Evolutionary conservation across 35 echinoderm and acorn worm species (phyloP), one percentile per base, ranked within the genome.

Genomic region (Holothuria glaberrima): DNA sequence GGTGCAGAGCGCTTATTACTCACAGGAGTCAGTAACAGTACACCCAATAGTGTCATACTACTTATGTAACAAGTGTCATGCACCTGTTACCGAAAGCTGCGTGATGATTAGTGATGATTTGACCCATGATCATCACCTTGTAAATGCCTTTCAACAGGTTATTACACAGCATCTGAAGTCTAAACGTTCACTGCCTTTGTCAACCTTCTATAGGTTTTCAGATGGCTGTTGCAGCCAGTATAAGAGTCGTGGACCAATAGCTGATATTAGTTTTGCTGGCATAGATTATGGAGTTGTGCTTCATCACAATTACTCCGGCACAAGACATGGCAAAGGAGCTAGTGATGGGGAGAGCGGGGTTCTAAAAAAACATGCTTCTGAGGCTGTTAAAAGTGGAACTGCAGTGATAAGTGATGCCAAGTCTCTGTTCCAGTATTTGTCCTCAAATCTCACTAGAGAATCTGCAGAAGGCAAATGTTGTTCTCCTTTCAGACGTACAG

Each of bases 311-410:
- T 97, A 63, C 38, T 91, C 66, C 0, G 84, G 88, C 1, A 93
- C 75, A 5, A 44, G 91, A 36, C 95, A 93, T 94, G 92, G 91
- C 0, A 97, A 97, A 29, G 95, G 95, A 4, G 52, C 95, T 3
- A 93, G 95, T 52, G 94, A 97, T 91, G 94, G 94, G 33, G 95
- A 93, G 48, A 90, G 82, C 66, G 95, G 88, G 13, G 91, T 91
- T 0, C 89, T 97, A 0, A 97, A 97, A 83, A 91, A 31, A 16
- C 71, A 82, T 22, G 95, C 91, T 20, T 59, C 75, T 30, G 72
- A 88, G 6, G 91, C 91, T 62, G 82, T 97, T 21, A 93, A 68
- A 69, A 62, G 88, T 36, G 88, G 94, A 50, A 86, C 74, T 21
- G 90, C 83, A 9, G 71, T 89, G 21, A 90, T 96, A 16, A 90